phyloP scores from a whole-genome alignment of 2,113 vertebrate genomes.

The Corythornis madagascariensis region DNA sequence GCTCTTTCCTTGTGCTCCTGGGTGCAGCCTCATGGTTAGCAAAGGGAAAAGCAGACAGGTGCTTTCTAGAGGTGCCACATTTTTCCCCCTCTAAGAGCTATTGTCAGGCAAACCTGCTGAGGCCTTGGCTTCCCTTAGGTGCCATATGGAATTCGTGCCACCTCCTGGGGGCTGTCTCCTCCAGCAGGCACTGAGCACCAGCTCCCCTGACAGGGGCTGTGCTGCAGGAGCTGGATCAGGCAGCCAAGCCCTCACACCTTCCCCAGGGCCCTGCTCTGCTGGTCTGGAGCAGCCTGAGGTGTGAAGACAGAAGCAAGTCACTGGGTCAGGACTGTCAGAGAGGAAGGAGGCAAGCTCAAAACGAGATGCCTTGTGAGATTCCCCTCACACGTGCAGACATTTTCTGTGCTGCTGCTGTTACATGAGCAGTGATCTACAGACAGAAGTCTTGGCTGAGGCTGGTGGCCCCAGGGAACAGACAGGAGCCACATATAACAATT shows the following conservation, averaged over 20 bases:
- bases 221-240: not conserved
- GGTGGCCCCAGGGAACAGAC: not conserved
- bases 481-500: not conserved
- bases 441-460: not conserved
- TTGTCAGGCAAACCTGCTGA: not conserved
- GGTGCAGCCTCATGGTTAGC: not conserved
- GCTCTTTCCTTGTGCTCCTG: not conserved
- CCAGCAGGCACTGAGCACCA: rapidly evolving
- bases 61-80: not conserved
- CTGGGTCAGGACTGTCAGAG: not conserved
- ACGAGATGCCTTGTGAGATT: not conserved
- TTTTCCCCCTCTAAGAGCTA: not conserved
- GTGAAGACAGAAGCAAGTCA: not conserved
- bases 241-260: not conserved
- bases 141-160: not conserved
- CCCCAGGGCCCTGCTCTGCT: not conserved
- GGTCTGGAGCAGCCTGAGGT: not conserved
- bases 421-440: not conserved
- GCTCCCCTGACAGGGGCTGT: not conserved
- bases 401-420: not conserved
- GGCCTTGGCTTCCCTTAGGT: not conserved
- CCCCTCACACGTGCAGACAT: not conserved
- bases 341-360: not conserved
- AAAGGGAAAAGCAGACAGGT: not conserved
- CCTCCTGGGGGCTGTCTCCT: not conserved